phyloP scores from a whole-genome alignment of 2,113 vertebrate genomes.

The Zosterops borbonicus region DNA sequence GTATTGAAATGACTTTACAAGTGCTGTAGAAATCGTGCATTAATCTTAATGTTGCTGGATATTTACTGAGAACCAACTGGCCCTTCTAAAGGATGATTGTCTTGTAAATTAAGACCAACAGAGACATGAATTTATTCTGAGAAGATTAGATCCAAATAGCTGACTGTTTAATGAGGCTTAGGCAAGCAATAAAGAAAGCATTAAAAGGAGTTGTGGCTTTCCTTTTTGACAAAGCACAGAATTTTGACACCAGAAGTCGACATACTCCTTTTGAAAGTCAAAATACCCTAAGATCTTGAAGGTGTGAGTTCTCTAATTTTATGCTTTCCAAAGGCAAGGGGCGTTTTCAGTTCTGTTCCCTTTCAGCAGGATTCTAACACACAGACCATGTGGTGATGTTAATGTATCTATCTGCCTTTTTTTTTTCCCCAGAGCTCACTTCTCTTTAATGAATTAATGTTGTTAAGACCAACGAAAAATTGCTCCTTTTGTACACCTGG shows the following conservation, averaged over 20 bases:
- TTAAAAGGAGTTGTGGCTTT: background rate
- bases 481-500: background rate
- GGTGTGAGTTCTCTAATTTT: background rate
- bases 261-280: background rate
- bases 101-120: background rate
- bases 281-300: background rate
- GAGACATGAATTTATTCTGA: background rate
- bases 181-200: background rate
- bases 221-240: background rate
- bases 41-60: background rate
- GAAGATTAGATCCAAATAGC: background rate
- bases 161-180: background rate
- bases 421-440: background rate
- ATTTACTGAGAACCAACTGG: background rate
- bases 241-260: background rate
- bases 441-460: background rate
- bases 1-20: background rate
- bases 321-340: background rate
- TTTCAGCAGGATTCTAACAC: background rate
- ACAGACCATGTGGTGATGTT: background rate
- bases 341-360: background rate
- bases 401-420: background rate
- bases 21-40: background rate
- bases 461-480: background rate
- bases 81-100: background rate